A percentile compares a stretch with the other conserved stretches of the same genome.
These are phyloP conservation scores for Ditylenchus dipsaci DNA, from an alignment of 1,140 invertebrate species.

Conservation along the genomic window DNA sequence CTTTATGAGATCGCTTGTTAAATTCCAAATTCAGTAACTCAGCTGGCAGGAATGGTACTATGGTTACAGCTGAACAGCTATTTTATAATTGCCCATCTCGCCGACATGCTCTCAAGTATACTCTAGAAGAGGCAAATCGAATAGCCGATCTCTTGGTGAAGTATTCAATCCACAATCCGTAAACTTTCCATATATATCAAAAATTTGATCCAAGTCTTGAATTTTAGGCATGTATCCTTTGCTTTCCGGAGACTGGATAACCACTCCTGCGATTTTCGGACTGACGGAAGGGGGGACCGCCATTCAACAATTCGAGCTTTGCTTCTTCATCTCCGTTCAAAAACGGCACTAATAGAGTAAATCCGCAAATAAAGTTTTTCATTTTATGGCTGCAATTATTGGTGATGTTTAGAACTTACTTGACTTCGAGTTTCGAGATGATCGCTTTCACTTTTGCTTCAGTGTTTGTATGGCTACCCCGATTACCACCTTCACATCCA, in stretches of 20 bases:
- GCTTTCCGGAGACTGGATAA: constrained; percentile 34
- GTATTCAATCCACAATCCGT: constrained; percentile 42
- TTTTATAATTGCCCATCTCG: constrained; percentile 40
- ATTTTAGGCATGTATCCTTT: constrained; percentile 48
- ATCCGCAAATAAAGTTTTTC: not conserved
- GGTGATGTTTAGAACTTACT: constrained; percentile 35
- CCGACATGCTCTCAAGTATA: constrained; percentile 19
- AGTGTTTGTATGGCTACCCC: constrained; percentile 13
- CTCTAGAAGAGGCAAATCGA: constrained; percentile 30
- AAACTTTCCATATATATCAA: not conserved
- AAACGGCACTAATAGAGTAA: not conserved
- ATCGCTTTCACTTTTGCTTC: constrained; percentile 19
- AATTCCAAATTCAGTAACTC: constrained; percentile 12
- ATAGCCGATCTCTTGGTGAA: constrained; percentile 39
- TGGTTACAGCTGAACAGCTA: constrained; percentile 43
- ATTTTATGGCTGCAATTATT: not conserved
- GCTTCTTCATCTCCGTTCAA: not conserved
- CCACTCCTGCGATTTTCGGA: constrained; percentile 29
- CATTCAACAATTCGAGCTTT: constrained; percentile 14
- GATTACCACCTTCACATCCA: constrained; percentile 21
- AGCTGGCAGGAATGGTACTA: constrained; percentile 46
- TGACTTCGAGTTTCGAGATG: constrained; percentile 33
- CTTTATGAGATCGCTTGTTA: constrained; percentile 43
- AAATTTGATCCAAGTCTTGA: not conserved
- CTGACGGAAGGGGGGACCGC: constrained; percentile 27